These are phyloP conservation scores for Uropetala carovei DNA, from an alignment of 2,888 invertebrate genomes.

Conservation along the genomic window DNA sequence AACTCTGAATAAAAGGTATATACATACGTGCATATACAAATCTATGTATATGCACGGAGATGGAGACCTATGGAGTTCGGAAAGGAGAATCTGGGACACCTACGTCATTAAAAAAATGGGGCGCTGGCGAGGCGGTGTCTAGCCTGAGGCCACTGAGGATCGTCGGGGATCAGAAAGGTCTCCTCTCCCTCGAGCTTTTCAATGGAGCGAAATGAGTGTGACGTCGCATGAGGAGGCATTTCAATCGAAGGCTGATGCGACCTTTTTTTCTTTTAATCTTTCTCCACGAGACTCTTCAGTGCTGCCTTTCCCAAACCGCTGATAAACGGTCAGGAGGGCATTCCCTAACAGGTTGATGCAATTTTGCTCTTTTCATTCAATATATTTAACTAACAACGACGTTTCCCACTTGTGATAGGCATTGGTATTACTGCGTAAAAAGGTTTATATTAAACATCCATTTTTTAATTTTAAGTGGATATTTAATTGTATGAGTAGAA, in stretches of 20 bases:
- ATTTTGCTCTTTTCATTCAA: too few species aligned
- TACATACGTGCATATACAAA: not conserved
- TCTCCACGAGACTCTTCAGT: not conserved
- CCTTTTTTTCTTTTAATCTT: not conserved
- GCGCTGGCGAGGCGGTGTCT: constrained; percentile 39
- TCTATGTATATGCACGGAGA: not conserved
- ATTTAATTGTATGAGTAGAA: too few species aligned
- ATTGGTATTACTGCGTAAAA: too few species aligned
- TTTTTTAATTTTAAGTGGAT: too few species aligned
- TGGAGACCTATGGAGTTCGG: not conserved
- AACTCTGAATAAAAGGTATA: not conserved
- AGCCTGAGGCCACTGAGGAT: constrained; percentile 26
- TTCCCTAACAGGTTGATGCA: too few species aligned
- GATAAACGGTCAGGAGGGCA: too few species aligned
- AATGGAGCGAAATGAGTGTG: constrained; percentile 20
- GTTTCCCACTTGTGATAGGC: too few species aligned
- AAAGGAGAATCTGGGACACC: constrained; percentile 48
- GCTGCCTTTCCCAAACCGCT: too few species aligned
- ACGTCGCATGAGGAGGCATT: not conserved
- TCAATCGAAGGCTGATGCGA: constrained; percentile 24
- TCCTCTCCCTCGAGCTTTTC: constrained; percentile 2
- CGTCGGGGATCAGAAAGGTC: not conserved
- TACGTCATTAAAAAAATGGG: constrained; percentile 46
- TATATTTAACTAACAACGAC: too few species aligned
- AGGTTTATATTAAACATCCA: too few species aligned